phyloP scores from a whole-genome alignment of 1,140 invertebrate genomes.

The Drosophila burlai region DNA sequence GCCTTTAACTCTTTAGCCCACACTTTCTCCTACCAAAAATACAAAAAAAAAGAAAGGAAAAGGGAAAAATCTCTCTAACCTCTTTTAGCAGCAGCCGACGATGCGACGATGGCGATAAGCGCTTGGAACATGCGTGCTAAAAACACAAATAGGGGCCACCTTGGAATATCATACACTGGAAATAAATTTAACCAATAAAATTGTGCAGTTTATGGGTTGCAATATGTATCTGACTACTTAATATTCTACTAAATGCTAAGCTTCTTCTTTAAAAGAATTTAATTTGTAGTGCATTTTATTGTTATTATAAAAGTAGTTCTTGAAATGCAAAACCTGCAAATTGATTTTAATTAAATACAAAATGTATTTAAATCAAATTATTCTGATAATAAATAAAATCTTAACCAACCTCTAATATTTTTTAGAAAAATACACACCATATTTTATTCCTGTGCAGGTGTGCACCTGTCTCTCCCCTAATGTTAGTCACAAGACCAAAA shows the following conservation, averaged over 20 bases:
- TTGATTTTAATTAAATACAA: too few relatives aligned
- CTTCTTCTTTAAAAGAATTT: too few relatives aligned
- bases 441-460: constrained; percentile 5
- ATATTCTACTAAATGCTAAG: too few relatives aligned
- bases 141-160: constrained; percentile 45
- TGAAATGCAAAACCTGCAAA: too few relatives aligned
- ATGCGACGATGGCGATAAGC: constrained; percentile 72
- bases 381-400: too few relatives aligned
- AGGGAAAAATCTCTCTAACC: constrained; percentile 22
- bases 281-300: too few relatives aligned
- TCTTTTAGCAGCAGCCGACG: constrained; percentile 39
- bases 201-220: too few relatives aligned
- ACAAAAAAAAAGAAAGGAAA: constrained; percentile 2
- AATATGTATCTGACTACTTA: too few relatives aligned
- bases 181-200: neutral
- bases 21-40: neutral
- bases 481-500: constrained; percentile 34
- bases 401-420: too few relatives aligned
- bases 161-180: neutral
- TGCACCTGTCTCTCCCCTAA: constrained; percentile 36
- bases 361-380: too few relatives aligned
- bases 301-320: too few relatives aligned
- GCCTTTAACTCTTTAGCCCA: constrained; percentile 22
- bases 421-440: too few relatives aligned
- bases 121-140: constrained; percentile 77